phyloP scores from a whole-genome alignment of 2,888 invertebrate species.

The Myopa testacea region DNA sequence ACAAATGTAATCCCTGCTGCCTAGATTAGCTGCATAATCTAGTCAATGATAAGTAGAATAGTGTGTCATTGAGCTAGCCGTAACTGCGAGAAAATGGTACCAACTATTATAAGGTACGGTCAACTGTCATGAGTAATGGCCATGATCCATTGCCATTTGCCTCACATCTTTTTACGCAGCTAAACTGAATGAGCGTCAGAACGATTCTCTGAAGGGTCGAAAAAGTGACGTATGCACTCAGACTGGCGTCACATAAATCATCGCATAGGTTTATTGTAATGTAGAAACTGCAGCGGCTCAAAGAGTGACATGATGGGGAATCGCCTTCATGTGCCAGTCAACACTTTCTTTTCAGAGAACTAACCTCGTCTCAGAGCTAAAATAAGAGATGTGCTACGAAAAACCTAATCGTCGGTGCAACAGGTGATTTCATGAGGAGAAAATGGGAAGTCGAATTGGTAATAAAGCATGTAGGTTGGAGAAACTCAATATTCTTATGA shows the following conservation, averaged over 20 bases:
- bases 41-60: conserved; percentile 21
- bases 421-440: neutral
- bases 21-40: conserved; percentile 17
- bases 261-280: neutral
- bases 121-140: neutral
- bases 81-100: neutral
- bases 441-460: neutral
- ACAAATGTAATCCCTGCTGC: neutral
- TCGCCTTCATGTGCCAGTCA: neutral
- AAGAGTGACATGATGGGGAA: too few species aligned
- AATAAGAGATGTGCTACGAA: neutral
- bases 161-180: neutral
- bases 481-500: conserved; percentile 9
- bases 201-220: neutral
- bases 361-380: neutral
- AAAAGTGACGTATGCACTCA: conserved; percentile 9
- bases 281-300: too few species aligned
- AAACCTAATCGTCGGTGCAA: neutral
- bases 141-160: neutral
- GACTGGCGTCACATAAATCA: conserved; percentile 27
- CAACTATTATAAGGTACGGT: neutral
- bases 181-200: neutral
- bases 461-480: conserved; percentile 36
- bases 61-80: conserved; percentile 27
- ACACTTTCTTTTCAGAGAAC: conserved; percentile 2